Base-by-base conservation (phyloP, 2,113 vertebrate species). In the Myotis yumanensis region DNA sequence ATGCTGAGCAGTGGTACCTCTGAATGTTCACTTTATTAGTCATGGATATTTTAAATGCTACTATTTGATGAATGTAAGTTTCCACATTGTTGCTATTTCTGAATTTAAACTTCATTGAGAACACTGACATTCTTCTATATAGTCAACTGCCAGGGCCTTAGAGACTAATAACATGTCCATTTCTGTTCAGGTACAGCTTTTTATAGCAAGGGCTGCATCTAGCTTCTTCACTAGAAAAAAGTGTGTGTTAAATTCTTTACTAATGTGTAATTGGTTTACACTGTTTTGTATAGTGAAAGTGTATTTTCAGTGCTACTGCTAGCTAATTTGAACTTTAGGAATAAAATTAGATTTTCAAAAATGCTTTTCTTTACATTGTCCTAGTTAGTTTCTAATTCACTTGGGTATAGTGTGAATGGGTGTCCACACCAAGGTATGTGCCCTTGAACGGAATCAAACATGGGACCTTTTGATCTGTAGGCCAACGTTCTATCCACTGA, bases 331-430 rank as follows among this genome's bases (percentile, higher is more conserved):
- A 95, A 97, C 95, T 94, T 98, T 97, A 98, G 97, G 90, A 98
- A 97, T 96, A 98, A 98, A 97, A 7, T 97, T 97, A 97, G 97
- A 98, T 98, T 98, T 94, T 96, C 96, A 97, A 88, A 88, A 72
- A 91, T 69, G 77, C 3, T 79, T 89, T 94, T 73, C n/a, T 79
- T 85, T 66, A 46, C 7, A 48, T 48, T 5, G 59, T 68, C 64
- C 80, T 4, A 0, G 40, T 93, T 87, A 86, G 46, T 97, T 95
- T 86, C 95, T 90, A 82, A 93, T 51, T 96, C 22, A 25, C 11
- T 20, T 79, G 62, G 15, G 40, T n/a, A 20, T 12, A 57, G 62
- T 32, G 52, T 10, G 11, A 90, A 81, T 20, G 40, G 15, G 22
- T 30, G 23, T 37, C 30, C 18, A 15, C 1, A 0, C 57, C 8